Conservation (phyloP, 2,113 vertebrate genomes). For the Corynorhinus townsendii region DNA sequence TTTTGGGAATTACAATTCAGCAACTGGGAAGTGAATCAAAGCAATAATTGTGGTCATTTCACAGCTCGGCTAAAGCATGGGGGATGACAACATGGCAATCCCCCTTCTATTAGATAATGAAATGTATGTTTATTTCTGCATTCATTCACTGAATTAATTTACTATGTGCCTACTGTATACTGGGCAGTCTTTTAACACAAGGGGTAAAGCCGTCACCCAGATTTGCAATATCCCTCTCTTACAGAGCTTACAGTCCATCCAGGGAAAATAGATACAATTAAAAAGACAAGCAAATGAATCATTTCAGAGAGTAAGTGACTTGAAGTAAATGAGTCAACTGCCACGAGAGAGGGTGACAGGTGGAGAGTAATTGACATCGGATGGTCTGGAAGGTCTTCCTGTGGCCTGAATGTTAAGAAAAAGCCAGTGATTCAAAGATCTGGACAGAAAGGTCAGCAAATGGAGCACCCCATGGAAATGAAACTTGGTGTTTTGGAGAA, state of each 20-base stretch:
- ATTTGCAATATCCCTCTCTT: background rate
- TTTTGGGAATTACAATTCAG: conserved; percentile 45
- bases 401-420: background rate
- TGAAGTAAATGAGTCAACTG: background rate
- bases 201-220: background rate
- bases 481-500: background rate
- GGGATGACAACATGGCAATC: background rate
- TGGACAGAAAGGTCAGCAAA: background rate
- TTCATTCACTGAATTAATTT: conserved; percentile 21
- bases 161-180: background rate
- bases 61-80: background rate
- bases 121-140: background rate
- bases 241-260: background rate
- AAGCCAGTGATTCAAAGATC: background rate
- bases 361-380: background rate
- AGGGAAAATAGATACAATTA: background rate
- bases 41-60: conserved; percentile 33
- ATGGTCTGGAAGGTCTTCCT: background rate
- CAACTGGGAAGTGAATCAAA: conserved; percentile 39
- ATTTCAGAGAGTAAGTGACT: conserved; percentile 1
- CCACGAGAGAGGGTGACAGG: background rate
- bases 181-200: background rate
- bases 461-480: background rate
- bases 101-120: background rate
- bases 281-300: background rate